Conservation (phyloP, 2,888 invertebrate genomes). For the Pollenia angustigena region DNA sequence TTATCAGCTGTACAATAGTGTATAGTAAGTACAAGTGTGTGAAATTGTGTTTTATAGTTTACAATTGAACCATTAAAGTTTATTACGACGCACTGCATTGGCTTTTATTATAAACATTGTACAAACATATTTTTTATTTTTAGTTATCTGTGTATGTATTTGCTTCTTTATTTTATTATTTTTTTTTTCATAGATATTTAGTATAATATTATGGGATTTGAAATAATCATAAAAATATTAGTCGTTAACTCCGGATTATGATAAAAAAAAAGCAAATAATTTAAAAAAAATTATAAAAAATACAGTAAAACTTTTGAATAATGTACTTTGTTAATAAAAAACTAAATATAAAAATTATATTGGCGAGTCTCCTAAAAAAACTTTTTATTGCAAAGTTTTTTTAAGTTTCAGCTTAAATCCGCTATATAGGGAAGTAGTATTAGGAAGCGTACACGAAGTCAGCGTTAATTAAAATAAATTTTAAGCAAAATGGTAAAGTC, state of each 20-base stretch:
- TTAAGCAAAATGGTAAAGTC: too few relatives aligned
- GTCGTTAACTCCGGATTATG: background rate
- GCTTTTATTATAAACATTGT: slow-evolving; percentile 30
- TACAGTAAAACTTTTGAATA: too few relatives aligned
- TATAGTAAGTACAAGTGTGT: background rate
- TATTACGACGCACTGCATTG: slow-evolving; percentile 40
- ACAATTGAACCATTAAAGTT: slow-evolving; percentile 45
- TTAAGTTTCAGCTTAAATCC: too few relatives aligned
- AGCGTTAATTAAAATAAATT: too few relatives aligned
- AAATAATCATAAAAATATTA: background rate
- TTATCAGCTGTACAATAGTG: slow-evolving; percentile 33
- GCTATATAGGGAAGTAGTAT: too few relatives aligned
- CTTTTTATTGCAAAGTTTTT: too few relatives aligned
- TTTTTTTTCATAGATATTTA: background rate
- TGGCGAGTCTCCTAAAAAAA: too few relatives aligned
- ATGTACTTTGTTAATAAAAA: too few relatives aligned
- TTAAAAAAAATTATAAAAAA: background rate
- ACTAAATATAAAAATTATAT: too few relatives aligned
- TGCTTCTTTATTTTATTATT: background rate
- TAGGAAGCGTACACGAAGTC: too few relatives aligned
- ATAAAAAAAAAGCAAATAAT: slow-evolving; percentile 5
- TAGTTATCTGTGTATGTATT: background rate
- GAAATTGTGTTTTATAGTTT: slow-evolving; percentile 10
- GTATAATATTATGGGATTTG: background rate
- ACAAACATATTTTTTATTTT: slow-evolving; percentile 5